Evolutionary conservation across 2,888 invertebrate species (phyloP).

Genomic region (Torymus aiolomorphi): DNA sequence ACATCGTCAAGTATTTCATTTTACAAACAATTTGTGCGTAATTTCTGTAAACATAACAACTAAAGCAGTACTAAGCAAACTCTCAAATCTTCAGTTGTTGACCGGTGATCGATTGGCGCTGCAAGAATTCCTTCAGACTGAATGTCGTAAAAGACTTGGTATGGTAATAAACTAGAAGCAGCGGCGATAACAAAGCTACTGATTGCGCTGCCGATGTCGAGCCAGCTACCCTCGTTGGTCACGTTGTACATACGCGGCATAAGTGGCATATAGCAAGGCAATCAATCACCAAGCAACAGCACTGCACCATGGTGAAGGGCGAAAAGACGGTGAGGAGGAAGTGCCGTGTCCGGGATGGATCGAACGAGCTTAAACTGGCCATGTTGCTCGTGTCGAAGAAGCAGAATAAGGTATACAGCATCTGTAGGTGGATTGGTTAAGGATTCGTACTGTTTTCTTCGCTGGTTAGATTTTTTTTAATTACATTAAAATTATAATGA

Average conservation of each 20-base stretch:
- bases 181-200: slow-evolving; percentile 71
- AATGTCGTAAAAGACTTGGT: slow-evolving; percentile 68
- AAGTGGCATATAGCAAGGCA: slow-evolving; percentile 77
- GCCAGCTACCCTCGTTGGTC: slow-evolving; percentile 95
- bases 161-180: slow-evolving; percentile 68
- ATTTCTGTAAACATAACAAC: too few species aligned
- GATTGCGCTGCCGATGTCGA: slow-evolving; percentile 96
- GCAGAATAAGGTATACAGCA: slow-evolving; percentile 88
- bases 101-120: slow-evolving; percentile 10
- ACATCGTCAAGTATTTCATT: too few species aligned
- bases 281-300: slow-evolving; percentile 71
- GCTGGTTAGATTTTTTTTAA: slow-evolving; percentile 39
- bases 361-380: slow-evolving; percentile 97
- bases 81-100: slow-evolving; percentile 45
- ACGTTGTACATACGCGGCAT: slow-evolving; percentile 92
- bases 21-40: too few species aligned
- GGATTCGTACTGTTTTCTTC: slow-evolving; percentile 53
- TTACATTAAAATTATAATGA: too few species aligned
- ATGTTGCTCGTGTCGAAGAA: slow-evolving; percentile 99
- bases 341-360: slow-evolving; percentile 93
- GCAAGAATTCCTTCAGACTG: slow-evolving; percentile 51
- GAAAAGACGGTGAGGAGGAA: slow-evolving; percentile 95
- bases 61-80: not conserved
- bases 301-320: slow-evolving; percentile 89
- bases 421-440: slow-evolving; percentile 75